A percentile compares a stretch with the other conserved stretches of the same genome.
phyloP scores from a whole-genome alignment of 2,113 vertebrate genomes.

The Ellobius talpinus region DNA sequence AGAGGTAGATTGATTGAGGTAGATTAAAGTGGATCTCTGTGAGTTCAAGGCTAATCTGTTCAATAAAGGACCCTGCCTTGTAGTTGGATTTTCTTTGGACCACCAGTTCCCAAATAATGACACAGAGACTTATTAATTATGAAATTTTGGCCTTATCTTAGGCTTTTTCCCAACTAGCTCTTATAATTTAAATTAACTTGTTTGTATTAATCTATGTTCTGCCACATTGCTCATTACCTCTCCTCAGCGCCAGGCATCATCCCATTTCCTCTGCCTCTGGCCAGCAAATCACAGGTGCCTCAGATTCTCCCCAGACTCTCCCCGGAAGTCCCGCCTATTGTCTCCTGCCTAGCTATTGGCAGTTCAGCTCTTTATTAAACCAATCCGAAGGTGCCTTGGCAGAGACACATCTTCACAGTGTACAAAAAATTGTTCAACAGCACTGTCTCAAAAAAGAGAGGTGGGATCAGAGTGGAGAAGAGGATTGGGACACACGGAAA shows the following conservation, averaged over 20 bases:
- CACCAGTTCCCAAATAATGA: neutral
- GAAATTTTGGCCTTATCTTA: neutral
- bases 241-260: neutral
- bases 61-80: neutral
- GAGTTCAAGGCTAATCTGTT: neutral
- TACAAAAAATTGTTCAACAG: neutral
- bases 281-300: neutral
- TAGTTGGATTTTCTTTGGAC: too few species aligned
- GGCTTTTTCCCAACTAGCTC: neutral
- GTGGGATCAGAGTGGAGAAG: too few species aligned
- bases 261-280: neutral
- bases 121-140: neutral
- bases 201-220: neutral
- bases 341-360: neutral
- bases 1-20: too few species aligned
- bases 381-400: neutral
- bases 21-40: neutral
- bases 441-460: neutral
- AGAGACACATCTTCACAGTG: neutral
- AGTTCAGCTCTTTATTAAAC: neutral
- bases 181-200: neutral
- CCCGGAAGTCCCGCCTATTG: neutral
- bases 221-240: neutral
- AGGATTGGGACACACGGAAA: neutral
- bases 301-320: neutral